Base-by-base conservation (phyloP, 2,888 invertebrate genomes). In the Lithophane semibrunnea region DNA sequence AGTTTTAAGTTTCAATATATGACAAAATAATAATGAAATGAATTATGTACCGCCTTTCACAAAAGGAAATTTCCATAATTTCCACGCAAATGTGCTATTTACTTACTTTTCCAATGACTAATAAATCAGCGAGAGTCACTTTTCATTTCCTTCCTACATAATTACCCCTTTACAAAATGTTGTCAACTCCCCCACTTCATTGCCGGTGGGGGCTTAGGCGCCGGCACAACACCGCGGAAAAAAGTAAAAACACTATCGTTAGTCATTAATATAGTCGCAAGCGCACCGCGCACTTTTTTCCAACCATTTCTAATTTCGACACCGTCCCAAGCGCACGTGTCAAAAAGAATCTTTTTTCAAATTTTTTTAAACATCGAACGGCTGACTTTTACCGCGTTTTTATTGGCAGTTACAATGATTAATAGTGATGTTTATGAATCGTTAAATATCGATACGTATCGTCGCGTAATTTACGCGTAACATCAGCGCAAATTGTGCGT, bases 171-270 rank as follows among this genome's bases (percentile, higher is more conserved):
- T 29, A 79, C 76, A 86, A 94, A 95, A 92, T 90, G 96, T 96
- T 95, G 91, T 1, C 66, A 47, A 89, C 90, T 81, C 89, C 93
- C 89, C 84, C 90, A 87, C 92, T 91, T 88, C 91, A 92, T 93
- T 94, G 95, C 92, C 95, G 93, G 96, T 95, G 96, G 96, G 96
- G 96, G 92, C 92, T 86, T 90, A 92, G 91, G 94, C 95, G 94
- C 94, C 93, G 92, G 92, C 91, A 90, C 87, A 85, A 89, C 91
- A 90, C 88, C 86, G 88, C 93, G 94, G 93, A 96, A 96, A 96
- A 96, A 96, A 95, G 95, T 94, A 95, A 96, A 96, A 96, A 94
- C 94, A 95, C 91, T 91, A 92, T 93, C 92, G 92, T 93, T 92
- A 94, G 94, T 94, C 94, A 94, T 94, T 94, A 95, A 94, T 93